phyloP scores from a whole-genome alignment of 2,888 invertebrate species.

The Caenorhabditis auriculariae region DNA sequence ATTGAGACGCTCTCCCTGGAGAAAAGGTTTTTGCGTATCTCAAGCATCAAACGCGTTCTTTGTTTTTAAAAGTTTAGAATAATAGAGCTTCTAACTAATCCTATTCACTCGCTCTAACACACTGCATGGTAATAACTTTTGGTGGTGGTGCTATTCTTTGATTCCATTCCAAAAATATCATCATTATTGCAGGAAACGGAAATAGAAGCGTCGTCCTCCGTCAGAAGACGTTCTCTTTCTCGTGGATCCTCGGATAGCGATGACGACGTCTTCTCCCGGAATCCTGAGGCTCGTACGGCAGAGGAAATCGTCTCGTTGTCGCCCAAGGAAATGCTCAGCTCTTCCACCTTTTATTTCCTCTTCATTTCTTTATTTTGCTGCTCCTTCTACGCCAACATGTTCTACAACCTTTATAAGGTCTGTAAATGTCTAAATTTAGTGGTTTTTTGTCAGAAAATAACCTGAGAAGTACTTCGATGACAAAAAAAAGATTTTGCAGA shows the following conservation, averaged over 20 bases:
- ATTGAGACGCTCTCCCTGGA: too few species aligned
- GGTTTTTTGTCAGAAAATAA: slow-evolving; percentile 3
- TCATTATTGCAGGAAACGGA: too few species aligned
- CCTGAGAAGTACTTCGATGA: slow-evolving; percentile 2
- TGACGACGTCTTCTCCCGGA: slow-evolving; percentile 6
- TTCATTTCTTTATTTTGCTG: slow-evolving; percentile 57
- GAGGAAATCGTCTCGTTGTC: slow-evolving; percentile 18
- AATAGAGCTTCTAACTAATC: too few species aligned
- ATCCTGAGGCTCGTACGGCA: too few species aligned
- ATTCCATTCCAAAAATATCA: too few species aligned
- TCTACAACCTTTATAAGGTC: slow-evolving; percentile 59
- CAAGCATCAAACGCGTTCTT: too few species aligned
- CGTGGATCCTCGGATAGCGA: slow-evolving; percentile 8
- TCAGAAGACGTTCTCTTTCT: neutral
- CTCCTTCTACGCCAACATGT: slow-evolving; percentile 61
- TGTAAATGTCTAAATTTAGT: neutral
- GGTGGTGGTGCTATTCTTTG: too few species aligned
- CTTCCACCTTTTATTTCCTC: slow-evolving; percentile 56
- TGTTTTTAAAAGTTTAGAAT: too few species aligned
- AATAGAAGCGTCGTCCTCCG: too few species aligned
- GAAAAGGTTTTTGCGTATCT: too few species aligned
- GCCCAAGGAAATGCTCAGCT: slow-evolving; percentile 51
- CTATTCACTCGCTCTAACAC: too few species aligned
- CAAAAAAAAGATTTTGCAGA: slow-evolving; percentile 35
- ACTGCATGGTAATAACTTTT: too few species aligned